These are phyloP conservation scores for Dicycla oo DNA, from an alignment of 2,888 invertebrate species.

Conservation along the genomic window DNA sequence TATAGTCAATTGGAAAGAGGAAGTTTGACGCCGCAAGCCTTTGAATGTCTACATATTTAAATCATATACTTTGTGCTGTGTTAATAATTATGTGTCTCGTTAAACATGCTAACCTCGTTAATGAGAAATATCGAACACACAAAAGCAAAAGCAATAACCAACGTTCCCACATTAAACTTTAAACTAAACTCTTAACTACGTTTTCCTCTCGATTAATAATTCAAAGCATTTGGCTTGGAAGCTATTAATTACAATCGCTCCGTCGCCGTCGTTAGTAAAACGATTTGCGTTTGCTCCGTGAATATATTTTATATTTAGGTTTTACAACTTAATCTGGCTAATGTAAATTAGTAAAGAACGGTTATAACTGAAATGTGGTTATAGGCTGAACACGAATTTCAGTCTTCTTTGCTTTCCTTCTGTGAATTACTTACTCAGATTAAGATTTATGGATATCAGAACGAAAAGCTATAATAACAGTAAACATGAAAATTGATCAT, in stretches of 20 bases:
- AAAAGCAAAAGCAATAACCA: conserved; percentile 32
- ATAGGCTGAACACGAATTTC: background rate
- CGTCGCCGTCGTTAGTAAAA: conserved; percentile 56
- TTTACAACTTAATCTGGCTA: conserved; percentile 57
- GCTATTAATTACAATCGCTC: conserved; percentile 58
- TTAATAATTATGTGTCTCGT: conserved; percentile 1
- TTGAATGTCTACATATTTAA: background rate
- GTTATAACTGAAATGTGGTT: conserved; percentile 3
- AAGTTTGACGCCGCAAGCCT: background rate
- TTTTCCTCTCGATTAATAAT: conserved; percentile 62
- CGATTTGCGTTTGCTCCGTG: conserved; percentile 39
- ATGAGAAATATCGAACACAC: conserved; percentile 20
- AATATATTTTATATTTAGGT: conserved; percentile 50
- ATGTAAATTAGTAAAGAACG: conserved; percentile 26
- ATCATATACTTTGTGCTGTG: background rate
- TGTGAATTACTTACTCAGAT: background rate
- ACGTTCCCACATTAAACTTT: conserved; percentile 29
- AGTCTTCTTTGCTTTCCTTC: background rate
- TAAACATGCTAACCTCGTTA: conserved; percentile 3
- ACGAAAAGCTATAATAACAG: background rate
- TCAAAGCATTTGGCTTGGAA: conserved; percentile 42
- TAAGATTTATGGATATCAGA: background rate
- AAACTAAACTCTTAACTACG: conserved; percentile 36
- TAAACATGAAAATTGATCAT: background rate
- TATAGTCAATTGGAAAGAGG: background rate